Base-by-base conservation (phyloP, 2,888 invertebrate genomes). In the Lamellibrachia columna region DNA sequence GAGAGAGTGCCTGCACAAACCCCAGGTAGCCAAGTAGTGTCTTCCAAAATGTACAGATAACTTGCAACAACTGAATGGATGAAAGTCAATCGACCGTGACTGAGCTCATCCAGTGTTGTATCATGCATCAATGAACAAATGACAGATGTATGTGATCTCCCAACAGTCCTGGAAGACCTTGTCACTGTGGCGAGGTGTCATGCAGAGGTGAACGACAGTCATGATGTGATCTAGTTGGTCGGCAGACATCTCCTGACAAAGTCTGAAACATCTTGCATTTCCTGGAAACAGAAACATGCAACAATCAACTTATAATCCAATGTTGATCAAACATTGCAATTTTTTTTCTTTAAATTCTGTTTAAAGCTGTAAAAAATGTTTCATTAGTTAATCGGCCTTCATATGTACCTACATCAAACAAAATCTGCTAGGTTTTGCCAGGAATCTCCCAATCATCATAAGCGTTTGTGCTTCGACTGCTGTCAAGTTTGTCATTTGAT, bases 191-290 rank as follows among this genome's bases (percentile, higher is more conserved):
- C 75, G 22, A 75, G 75, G 75, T 75, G 75, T 75, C 7, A 40
- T 9, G 55, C 75, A 3, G 75, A 75, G 75, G n/a, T 75, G 75
- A 75, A 75, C n/a, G 22, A 75, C 6, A n/a, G 75, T 75, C 75
- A 75, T 6, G 2, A 22, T 75, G 75, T 75, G 15, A 75, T 75
- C 75, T 75, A 75, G 75, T 6, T 75, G 75, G 3, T 60, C 15
- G 93, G 93, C 52, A 94, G 93, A 90, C 52, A 55, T 28, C 92
- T 92, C 6, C 53, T 90, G 52, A 94, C 93, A 90, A 94, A 94
- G 55, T 93, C 91, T 90, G 93, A 92, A 28, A 94, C 93, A 53
- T 94, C 94, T 52, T 91, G 90, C 94, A 94, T 93, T 92, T 94
- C 94, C 94, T 94, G 93, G 8, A 93, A 93, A 60, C 40, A 90